Evolutionary conservation across 1,140 invertebrate genomes (phyloP), one percentile per base, ranked within the genome.

Genomic region (Drosophila oshimai): DNA sequence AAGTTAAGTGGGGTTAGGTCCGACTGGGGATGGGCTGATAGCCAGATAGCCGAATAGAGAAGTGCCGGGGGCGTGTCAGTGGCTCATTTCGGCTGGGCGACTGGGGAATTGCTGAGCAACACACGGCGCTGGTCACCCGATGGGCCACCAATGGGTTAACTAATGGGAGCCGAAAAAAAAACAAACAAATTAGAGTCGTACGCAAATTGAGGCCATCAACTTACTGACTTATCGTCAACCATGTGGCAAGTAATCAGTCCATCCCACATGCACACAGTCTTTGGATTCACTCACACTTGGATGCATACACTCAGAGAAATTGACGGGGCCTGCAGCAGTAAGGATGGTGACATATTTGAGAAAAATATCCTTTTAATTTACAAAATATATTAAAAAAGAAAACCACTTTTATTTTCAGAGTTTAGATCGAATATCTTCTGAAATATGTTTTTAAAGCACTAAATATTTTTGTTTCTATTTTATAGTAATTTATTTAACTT

Each of bases 131-230:
- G 58, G 54, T 62, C 54, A 60, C 37, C 58, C 60, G 26, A 18
- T 64, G 60, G 58, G 42, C 33, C 57, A 61, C 57, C 60, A 64
- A 65, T 64, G 61, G 60, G 57, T 67, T 50, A 31, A 65, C 62
- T 67, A 41, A 39, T 39, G 58, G 26, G 34, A 50, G 61, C 34
- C 60, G 18, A 41, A 50, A 65, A 44, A 44, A 44, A 20, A 18
- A 10, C 62, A 67, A 67, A 67, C 44, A 67, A 65, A 67, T 67
- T 67, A 67, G 33, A 67, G 42, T 65, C 61, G 41, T 62, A 64
- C 62, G 45, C 62, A 67, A 39, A 64, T 65, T 31, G 61, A 31
- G 61, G 58, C 58, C 45, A 67, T 67, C 26, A 67, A 67, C 60
- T 67, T 65, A 65, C 58, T 67, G 62, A 67, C 62, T 67, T 67